A percentile compares a stretch with the other conserved stretches of the same genome.
Evolutionary conservation across 2,113 vertebrate species (phyloP).

Genomic region (Paradoxurus hermaphroditus): DNA sequence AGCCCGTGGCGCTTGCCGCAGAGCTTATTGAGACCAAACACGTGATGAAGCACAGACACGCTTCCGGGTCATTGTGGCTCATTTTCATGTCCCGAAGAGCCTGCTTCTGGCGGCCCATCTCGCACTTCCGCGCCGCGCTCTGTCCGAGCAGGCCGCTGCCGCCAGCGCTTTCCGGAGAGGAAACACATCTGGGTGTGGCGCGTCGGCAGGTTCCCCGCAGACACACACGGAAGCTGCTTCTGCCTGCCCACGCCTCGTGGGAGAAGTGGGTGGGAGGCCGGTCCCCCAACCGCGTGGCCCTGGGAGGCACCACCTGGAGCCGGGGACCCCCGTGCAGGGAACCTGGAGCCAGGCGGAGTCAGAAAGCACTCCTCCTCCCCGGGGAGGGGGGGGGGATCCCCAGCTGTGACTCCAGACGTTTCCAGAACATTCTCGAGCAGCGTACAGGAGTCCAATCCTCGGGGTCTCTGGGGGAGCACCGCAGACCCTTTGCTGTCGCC

Average conservation of each 20-base stretch:
- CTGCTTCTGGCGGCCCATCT: accelerated
- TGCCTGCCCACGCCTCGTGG: not conserved
- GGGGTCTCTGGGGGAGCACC: no score
- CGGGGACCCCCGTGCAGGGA: accelerated
- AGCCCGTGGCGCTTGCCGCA: not conserved
- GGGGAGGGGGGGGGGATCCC: accelerated
- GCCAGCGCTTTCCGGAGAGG: not conserved
- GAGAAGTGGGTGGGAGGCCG: not conserved
- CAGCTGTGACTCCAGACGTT: accelerated
- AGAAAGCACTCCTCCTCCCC: accelerated
- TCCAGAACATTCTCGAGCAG: accelerated
- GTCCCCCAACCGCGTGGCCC: no score
- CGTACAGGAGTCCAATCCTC: accelerated
- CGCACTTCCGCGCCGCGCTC: accelerated
- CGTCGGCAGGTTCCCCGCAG: not conserved
- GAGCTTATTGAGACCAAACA: not conserved
- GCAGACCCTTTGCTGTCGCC: accelerated
- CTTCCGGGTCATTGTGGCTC: not conserved
- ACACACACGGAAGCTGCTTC: not conserved
- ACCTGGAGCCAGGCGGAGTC: not conserved
- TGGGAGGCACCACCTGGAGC: accelerated
- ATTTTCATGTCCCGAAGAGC: not conserved
- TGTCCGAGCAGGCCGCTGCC: accelerated
- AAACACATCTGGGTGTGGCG: not conserved
- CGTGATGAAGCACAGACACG: not conserved